Percentiles rank a stretch among this genome's conserved stretches.
Conservation (phyloP, 2,113 vertebrate genomes). For the Dipodomys ordii region DNA sequence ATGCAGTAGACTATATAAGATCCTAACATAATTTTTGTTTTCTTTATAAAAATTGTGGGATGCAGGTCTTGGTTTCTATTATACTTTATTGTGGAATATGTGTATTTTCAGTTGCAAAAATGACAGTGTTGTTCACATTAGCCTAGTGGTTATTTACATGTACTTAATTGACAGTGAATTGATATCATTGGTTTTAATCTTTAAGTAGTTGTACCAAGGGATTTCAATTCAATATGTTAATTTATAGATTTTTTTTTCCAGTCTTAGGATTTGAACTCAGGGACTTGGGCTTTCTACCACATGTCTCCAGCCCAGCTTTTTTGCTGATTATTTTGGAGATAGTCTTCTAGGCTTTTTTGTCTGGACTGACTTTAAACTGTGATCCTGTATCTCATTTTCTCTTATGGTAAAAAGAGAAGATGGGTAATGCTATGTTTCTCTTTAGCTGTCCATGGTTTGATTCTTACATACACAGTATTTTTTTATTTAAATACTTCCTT, state of each 20-base stretch:
- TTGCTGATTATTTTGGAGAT: neutral
- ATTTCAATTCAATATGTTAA: too few relatives aligned
- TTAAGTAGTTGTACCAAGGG: too few relatives aligned
- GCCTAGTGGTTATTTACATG: neutral
- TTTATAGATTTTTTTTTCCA: too few relatives aligned
- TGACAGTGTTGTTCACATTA: neutral
- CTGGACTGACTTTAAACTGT: too few relatives aligned
- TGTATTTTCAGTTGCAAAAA: neutral
- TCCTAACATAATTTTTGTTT: neutral
- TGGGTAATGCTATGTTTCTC: neutral
- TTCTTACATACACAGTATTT: neutral
- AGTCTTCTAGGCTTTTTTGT: neutral
- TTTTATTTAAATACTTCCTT: neutral
- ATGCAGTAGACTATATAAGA: neutral
- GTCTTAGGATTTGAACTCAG: too few relatives aligned
- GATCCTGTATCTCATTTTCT: conserved; percentile 30
- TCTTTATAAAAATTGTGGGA: neutral
- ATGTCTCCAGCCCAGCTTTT: too few relatives aligned
- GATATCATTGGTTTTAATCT: neutral
- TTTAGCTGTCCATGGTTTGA: conserved; percentile 1
- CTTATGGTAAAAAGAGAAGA: neutral
- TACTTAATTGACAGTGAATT: conserved; percentile 12
- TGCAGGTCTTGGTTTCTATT: too few relatives aligned
- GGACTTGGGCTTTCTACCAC: too few relatives aligned
- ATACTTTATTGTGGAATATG: neutral